Conservation (phyloP, 2,888 invertebrate genomes). For the Ferrisia virgata region DNA sequence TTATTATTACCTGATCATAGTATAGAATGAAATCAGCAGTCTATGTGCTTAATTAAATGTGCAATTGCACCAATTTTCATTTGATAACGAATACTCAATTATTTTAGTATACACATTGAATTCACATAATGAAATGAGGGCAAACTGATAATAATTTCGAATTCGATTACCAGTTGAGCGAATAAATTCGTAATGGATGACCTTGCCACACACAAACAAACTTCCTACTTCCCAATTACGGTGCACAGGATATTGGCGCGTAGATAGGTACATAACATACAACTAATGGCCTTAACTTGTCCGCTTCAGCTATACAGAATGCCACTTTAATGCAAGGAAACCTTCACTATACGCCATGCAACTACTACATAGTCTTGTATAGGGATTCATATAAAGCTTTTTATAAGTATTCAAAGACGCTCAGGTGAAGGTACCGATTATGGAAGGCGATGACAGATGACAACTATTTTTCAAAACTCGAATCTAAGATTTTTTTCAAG, state of each 20-base stretch:
- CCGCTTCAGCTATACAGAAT: background rate
- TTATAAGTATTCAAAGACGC: background rate
- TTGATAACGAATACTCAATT: background rate
- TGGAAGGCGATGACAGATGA: too few relatives aligned
- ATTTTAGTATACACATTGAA: too few relatives aligned
- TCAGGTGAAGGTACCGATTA: too few relatives aligned
- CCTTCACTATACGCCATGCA: background rate
- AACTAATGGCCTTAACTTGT: conserved; percentile 4
- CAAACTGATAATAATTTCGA: background rate
- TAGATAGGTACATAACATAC: background rate
- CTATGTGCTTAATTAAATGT: background rate
- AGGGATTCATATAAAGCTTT: background rate
- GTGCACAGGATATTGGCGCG: conserved; percentile 2
- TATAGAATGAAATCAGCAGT: background rate
- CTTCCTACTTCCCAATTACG: conserved; percentile 23
- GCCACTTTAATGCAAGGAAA: background rate
- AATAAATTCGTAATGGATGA: background rate
- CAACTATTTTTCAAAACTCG: too few relatives aligned
- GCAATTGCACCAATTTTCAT: background rate
- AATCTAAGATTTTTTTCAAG: too few relatives aligned
- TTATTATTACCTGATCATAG: too few relatives aligned
- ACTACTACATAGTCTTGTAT: background rate
- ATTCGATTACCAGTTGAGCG: background rate
- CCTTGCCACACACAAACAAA: background rate
- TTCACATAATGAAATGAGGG: background rate